Conservation (phyloP, 2,888 invertebrate genomes). For the Andrena dorsata region DNA sequence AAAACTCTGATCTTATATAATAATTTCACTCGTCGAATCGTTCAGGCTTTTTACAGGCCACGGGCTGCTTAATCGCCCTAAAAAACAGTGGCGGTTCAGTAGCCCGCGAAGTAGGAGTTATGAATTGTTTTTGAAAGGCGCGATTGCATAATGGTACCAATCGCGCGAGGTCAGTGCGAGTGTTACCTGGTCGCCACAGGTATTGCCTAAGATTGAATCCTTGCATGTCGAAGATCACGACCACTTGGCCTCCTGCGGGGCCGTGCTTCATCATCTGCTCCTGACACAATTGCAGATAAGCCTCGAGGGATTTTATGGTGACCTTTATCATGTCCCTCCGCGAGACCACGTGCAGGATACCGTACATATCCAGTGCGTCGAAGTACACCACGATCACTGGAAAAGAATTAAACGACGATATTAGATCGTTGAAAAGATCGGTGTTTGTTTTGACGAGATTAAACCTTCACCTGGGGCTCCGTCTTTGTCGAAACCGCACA, state of each 20-base stretch:
- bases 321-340: constrained; percentile 91
- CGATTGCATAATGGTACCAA: background rate
- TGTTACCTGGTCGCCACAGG: constrained; percentile 93
- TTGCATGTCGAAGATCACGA: constrained; percentile 92
- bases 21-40: background rate
- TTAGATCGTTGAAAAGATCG: background rate
- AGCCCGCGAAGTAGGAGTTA: background rate
- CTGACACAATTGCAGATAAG: constrained; percentile 87
- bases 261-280: constrained; percentile 88
- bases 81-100: background rate
- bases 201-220: constrained; percentile 92
- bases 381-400: constrained; percentile 93
- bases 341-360: constrained; percentile 90
- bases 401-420: constrained; percentile 22
- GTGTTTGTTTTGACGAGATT: background rate
- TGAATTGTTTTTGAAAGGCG: background rate
- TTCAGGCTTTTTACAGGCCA: background rate
- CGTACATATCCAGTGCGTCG: constrained; percentile 92
- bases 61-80: background rate
- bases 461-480: constrained; percentile 89
- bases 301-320: constrained; percentile 89
- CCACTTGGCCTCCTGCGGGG: constrained; percentile 88
- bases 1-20: constrained; percentile 16
- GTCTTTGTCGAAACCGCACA: constrained; percentile 93
- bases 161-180: background rate